These are phyloP conservation scores for Pseudomyrmex gracilis DNA, from an alignment of 1,140 invertebrate species.

Conservation along the genomic window DNA sequence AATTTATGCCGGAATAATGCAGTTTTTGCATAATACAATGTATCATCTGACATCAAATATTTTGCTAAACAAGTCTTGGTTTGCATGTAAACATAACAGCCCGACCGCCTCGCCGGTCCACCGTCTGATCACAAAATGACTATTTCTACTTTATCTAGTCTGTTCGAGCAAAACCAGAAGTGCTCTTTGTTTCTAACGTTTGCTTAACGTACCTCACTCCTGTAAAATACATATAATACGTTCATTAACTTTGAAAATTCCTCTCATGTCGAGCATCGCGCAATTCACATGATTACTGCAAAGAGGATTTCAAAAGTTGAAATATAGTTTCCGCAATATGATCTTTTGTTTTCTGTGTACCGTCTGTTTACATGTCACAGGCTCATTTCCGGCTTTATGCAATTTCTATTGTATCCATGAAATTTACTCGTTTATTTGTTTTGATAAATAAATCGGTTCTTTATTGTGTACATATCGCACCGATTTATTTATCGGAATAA, in stretches of 20 bases:
- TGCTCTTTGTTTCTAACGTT: conserved; percentile 26
- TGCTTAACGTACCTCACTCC: conserved; percentile 13
- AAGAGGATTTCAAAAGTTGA: conserved; percentile 38
- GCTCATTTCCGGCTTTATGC: not conserved
- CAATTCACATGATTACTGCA: conserved; percentile 9
- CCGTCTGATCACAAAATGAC: conserved; percentile 30
- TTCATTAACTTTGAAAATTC: conserved; percentile 51
- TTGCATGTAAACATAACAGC: not conserved
- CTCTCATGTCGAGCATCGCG: conserved; percentile 4
- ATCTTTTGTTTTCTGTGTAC: conserved; percentile 15
- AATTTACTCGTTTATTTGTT: not conserved
- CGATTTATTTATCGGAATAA: not conserved
- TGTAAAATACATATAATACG: conserved; percentile 39
- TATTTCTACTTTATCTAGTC: conserved; percentile 33
- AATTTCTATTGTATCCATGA: not conserved
- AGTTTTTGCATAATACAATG: conserved; percentile 1
- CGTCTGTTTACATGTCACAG: not conserved
- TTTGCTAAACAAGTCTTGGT: conserved; percentile 33
- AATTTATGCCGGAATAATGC: conserved; percentile 27
- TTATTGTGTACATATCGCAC: no score
- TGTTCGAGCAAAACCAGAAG: not conserved
- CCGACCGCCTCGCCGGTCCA: not conserved
- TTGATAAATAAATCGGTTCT: not conserved
- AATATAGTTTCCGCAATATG: conserved; percentile 27
- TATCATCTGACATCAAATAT: conserved; percentile 22